phyloP scores from a whole-genome alignment of 2,888 invertebrate genomes.

The Nudaria mundana region DNA sequence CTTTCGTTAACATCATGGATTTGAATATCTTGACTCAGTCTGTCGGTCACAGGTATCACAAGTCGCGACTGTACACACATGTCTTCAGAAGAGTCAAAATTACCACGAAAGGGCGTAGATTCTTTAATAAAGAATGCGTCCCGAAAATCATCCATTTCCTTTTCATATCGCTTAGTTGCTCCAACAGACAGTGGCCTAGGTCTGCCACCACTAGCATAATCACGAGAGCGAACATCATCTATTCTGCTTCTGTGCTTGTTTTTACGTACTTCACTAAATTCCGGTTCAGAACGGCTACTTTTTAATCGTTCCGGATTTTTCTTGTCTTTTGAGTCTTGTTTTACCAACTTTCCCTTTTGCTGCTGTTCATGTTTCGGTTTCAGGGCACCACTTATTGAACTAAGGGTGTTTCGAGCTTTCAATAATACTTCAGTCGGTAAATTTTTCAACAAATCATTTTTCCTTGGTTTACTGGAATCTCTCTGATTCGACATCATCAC shows the following conservation, averaged over 20 bases:
- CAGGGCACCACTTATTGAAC: slow-evolving; percentile 68
- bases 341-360: slow-evolving; percentile 46
- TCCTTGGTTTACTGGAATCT: slow-evolving; percentile 60
- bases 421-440: slow-evolving; percentile 69
- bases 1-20: slow-evolving; percentile 71
- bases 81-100: slow-evolving; percentile 63
- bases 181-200: slow-evolving; percentile 69
- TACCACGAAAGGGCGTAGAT: slow-evolving; percentile 40
- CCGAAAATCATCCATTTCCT: slow-evolving; percentile 47
- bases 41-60: slow-evolving; percentile 65
- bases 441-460: slow-evolving; percentile 67
- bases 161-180: slow-evolving; percentile 58
- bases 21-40: slow-evolving; percentile 55
- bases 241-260: slow-evolving; percentile 60
- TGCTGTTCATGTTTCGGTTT: slow-evolving; percentile 64
- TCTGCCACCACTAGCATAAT: slow-evolving; percentile 39
- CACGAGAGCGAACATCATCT: slow-evolving; percentile 45
- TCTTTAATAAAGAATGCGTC: slow-evolving; percentile 49
- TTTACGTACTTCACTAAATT: slow-evolving; percentile 60
- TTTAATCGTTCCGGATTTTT: slow-evolving; percentile 63
- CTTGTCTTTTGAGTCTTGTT: slow-evolving; percentile 73
- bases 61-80: slow-evolving; percentile 68
- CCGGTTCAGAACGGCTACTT: slow-evolving; percentile 64
- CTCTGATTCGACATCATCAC: slow-evolving; percentile 66
- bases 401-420: slow-evolving; percentile 70